Evolutionary conservation across 2,113 vertebrate genomes (phyloP), one percentile per base, ranked within the genome.

Genomic region (Zapus hudsonius): DNA sequence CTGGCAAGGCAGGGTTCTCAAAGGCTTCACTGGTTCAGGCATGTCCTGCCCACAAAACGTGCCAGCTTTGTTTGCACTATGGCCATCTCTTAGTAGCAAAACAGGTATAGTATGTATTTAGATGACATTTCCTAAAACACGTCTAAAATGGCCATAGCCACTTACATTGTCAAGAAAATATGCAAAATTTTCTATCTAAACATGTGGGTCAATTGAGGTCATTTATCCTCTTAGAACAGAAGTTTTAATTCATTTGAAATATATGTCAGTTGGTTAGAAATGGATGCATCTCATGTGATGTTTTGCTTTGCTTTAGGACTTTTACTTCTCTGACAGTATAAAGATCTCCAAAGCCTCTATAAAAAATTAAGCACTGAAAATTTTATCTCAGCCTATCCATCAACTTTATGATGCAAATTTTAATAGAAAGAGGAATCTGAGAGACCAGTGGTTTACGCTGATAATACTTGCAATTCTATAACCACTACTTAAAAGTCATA

Each of bases 91-190:
- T 89, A 33, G 11, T 36, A 73, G 89, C 82, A 63, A 73, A 2
- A 17, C 42, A 87, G 40, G 4, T 52, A 15, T 52, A 25, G 33
- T 70, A 44, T 20, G 47, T 29, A 42, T 66, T 66, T 66, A 17
- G 15, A 23, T 23, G 20, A 44, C 33, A 1, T 91, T 90, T 88
- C n/a, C 55, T 67, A 38, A 84, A 88, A 93, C 20, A 44, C 6
- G 27, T 55, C 33, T 47, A 79, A 63, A 42, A 29, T 40, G 13
- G 66, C 81, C 57, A 40, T n/a, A 61, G 38, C 57, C 61, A 36
- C 31, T 81, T 91, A 67, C 15, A 75, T 92, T 86, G 78, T 66
- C 17, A 73, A 67, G 27, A 92, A 94, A 95, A 70, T 36, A 75
- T 61, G 23, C 22, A 59, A 80, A 89, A 47, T 70, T 64, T 89